phyloP scores from a whole-genome alignment of 2,797 vertebrate genomes.

The Mus caroli region DNA sequence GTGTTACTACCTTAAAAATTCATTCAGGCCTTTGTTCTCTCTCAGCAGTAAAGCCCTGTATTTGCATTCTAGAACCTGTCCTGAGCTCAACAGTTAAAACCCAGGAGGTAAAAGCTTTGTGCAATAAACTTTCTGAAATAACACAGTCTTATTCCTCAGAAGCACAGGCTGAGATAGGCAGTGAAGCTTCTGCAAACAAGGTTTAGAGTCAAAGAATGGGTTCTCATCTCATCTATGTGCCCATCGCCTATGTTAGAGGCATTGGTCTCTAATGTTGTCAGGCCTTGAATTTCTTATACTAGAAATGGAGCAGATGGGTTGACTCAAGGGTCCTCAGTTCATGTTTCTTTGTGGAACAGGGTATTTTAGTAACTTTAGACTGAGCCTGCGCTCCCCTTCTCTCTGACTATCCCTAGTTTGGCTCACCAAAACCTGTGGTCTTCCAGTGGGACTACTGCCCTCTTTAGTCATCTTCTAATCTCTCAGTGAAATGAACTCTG shows the following conservation, averaged over 20 bases:
- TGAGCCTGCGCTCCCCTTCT: background rate
- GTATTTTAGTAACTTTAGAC: background rate
- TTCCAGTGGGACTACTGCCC: background rate
- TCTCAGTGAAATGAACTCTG: background rate
- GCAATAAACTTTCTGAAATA: constrained; percentile 35
- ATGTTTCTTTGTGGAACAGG: background rate
- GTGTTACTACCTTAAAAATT: background rate
- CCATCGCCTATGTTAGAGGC: background rate
- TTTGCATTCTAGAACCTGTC: background rate
- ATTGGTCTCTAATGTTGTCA: background rate
- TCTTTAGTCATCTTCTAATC: background rate
- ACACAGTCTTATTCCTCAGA: constrained; percentile 12
- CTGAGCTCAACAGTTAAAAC: constrained; percentile 9
- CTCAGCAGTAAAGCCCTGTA: background rate
- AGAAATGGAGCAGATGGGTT: background rate
- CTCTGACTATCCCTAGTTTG: background rate
- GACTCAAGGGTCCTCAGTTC: background rate
- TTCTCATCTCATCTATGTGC: background rate
- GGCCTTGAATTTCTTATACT: background rate
- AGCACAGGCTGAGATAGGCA: background rate
- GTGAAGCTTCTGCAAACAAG: background rate
- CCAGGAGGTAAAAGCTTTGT: constrained; percentile 9
- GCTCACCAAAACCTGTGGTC: background rate
- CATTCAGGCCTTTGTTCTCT: constrained; percentile 27
- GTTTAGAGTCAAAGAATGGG: background rate